A percentile compares a stretch with the other conserved stretches of the same genome.
phyloP scores from a whole-genome alignment of 2,113 vertebrate species.

The Hymenochirus boettgeri region DNA sequence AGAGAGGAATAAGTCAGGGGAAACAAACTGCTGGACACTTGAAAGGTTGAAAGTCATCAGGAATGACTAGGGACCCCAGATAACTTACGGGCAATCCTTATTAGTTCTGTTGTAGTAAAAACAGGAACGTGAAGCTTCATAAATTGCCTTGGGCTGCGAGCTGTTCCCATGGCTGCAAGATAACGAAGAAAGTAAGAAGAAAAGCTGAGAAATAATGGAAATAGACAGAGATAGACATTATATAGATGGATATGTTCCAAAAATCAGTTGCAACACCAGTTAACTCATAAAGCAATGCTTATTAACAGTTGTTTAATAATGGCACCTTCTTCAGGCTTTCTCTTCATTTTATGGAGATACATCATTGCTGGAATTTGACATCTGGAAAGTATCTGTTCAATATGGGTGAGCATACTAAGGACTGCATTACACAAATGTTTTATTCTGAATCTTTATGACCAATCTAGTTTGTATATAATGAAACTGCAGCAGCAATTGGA shows the following conservation, averaged over 20 bases:
- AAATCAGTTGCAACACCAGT: no score
- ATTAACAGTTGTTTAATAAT: no score
- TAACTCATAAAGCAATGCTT: no score
- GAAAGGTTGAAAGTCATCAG: background rate
- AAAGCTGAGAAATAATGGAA: background rate
- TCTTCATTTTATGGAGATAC: background rate
- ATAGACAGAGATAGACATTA: no score
- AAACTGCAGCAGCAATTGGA: no score
- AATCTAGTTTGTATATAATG: no score
- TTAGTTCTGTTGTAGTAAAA: slow-evolving; percentile 85
- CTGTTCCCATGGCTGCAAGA: slow-evolving; percentile 73
- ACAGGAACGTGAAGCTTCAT: slow-evolving; percentile 76
- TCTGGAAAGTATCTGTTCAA: no score
- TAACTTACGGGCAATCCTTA: slow-evolving; percentile 73
- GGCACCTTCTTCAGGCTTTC: no score
- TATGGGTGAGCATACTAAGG: no score
- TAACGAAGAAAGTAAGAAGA: slow-evolving; percentile 59
- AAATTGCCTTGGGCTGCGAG: slow-evolving; percentile 66
- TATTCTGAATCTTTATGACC: no score
- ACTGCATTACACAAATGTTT: no score
- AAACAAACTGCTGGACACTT: background rate
- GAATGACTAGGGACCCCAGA: background rate
- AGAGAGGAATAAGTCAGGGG: background rate
- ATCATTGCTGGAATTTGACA: background rate
- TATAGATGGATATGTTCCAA: no score